Conservation (phyloP, 1,140 invertebrate genomes). For the Heliconius congener region DNA sequence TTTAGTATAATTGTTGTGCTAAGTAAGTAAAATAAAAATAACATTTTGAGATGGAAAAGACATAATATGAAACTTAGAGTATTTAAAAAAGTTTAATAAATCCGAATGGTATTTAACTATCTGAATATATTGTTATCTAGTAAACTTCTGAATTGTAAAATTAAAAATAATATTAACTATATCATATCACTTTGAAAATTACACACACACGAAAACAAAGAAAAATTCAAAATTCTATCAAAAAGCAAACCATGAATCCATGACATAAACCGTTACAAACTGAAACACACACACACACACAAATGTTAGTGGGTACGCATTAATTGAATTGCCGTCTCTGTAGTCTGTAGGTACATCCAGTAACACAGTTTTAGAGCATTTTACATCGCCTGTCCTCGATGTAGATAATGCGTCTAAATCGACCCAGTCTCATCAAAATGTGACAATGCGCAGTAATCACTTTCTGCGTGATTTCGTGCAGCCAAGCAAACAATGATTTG, state of each 20-base stretch:
- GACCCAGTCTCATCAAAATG: conserved; percentile 20
- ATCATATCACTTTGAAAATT: background rate
- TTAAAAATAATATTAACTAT: too few species aligned
- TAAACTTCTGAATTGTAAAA: too few species aligned
- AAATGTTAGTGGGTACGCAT: background rate
- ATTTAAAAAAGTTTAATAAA: too few species aligned
- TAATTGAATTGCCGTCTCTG: conserved; percentile 5
- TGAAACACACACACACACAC: background rate
- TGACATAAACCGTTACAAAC: background rate
- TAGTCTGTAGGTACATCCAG: background rate
- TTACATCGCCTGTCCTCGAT: conserved; percentile 19
- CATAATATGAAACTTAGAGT: too few species aligned
- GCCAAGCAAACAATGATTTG: conserved; percentile 18
- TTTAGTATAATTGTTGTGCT: too few species aligned
- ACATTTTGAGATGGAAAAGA: too few species aligned
- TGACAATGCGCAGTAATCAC: conserved; percentile 27
- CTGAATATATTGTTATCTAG: too few species aligned
- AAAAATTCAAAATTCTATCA: background rate
- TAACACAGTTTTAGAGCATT: background rate
- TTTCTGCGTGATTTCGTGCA: conserved; percentile 21
- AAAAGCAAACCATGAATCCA: background rate
- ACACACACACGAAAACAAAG: background rate
- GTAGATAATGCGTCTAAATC: conserved; percentile 25
- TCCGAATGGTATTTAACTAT: too few species aligned
- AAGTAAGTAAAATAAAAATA: too few species aligned